phyloP scores from a whole-genome alignment of 64 coral and sea anemone genomes.

The Exaiptasia diaphana region DNA sequence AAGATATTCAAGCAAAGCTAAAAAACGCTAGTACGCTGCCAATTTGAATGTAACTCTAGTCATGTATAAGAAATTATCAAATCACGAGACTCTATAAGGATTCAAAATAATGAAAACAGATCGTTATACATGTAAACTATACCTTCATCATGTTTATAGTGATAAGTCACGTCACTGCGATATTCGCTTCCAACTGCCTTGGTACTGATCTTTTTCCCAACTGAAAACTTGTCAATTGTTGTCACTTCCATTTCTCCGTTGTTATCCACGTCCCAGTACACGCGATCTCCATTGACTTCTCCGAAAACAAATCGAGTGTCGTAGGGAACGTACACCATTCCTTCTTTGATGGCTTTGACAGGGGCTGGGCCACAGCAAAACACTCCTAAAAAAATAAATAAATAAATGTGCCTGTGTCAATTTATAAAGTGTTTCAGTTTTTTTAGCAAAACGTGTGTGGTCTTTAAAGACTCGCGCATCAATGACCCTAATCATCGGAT shows the following conservation, averaged over 20 bases:
- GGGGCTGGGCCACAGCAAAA: slow-evolving; percentile 49
- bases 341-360: slow-evolving; percentile 48
- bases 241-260: slow-evolving; percentile 28
- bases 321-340: slow-evolving; percentile 40
- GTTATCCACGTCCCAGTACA: slow-evolving; percentile 44
- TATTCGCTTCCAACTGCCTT: slow-evolving; percentile 42
- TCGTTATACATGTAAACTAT: too few relatives aligned
- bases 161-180: slow-evolving; percentile 34
- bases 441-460: neutral
- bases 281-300: slow-evolving; percentile 53
- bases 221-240: slow-evolving; percentile 18
- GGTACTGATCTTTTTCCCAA: slow-evolving; percentile 62
- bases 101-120: slow-evolving; percentile 22
- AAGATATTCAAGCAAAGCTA: neutral
- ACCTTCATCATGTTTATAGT: slow-evolving; percentile 53
- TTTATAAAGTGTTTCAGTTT: neutral
- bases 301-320: slow-evolving; percentile 46
- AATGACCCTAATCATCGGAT: neutral
- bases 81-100: slow-evolving; percentile 47
- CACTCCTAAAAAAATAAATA: slow-evolving; percentile 13
- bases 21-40: neutral
- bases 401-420: too few relatives aligned
- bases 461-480: neutral
- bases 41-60: neutral
- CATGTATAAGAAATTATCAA: slow-evolving; percentile 36